phyloP scores from a whole-genome alignment of 2,888 invertebrate species.

The Protodeltote pygarga region DNA sequence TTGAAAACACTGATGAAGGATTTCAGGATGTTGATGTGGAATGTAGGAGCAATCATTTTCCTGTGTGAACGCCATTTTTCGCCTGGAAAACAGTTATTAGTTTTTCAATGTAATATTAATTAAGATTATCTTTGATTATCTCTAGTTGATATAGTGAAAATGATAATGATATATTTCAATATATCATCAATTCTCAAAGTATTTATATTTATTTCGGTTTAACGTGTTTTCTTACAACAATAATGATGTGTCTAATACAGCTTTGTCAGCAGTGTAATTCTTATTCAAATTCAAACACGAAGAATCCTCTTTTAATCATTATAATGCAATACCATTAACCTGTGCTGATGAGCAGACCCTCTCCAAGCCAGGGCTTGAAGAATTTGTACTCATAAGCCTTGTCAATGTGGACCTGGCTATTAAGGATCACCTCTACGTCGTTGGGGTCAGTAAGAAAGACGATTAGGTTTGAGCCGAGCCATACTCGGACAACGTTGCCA shows the following conservation, averaged over 20 bases:
- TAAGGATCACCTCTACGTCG: constrained; percentile 91
- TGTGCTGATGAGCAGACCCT: constrained; percentile 91
- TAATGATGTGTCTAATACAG: no score
- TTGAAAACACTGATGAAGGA: constrained; percentile 93
- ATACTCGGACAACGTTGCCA: constrained; percentile 42
- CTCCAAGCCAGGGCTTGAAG: constrained; percentile 93
- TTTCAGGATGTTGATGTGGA: constrained; percentile 93
- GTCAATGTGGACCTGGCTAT: constrained; percentile 91
- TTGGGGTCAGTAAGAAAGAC: constrained; percentile 90
- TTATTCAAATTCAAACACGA: no score
- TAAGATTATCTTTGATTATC: no score
- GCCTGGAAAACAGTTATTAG: constrained; percentile 76
- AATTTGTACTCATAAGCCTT: constrained; percentile 91
- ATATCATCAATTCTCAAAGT: no score
- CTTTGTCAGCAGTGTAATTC: no score
- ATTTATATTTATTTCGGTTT: no score
- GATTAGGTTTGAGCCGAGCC: constrained; percentile 87
- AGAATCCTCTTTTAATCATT: no score
- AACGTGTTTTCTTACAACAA: no score
- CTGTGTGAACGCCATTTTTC: constrained; percentile 93
- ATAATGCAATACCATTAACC: constrained; percentile 19
- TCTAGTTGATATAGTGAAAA: no score
- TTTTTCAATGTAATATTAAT: no score
- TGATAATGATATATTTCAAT: no score
- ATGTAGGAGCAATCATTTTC: constrained; percentile 94